Evolutionary conservation across 2,797 vertebrate genomes (phyloP).

Genomic region (Siniperca scherzeri): DNA sequence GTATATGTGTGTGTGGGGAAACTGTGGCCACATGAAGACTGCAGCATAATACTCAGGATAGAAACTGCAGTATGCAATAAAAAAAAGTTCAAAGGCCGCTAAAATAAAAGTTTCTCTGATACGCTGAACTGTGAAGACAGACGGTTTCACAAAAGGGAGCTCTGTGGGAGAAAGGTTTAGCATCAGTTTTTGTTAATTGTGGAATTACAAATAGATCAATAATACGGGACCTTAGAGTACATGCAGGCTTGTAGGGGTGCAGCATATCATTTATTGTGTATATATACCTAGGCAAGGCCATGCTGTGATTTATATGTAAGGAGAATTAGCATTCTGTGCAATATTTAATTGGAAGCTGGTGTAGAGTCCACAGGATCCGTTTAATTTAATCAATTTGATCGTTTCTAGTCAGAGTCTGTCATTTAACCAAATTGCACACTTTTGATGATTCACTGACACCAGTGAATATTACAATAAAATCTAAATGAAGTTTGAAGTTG

Average conservation of each 20-base stretch:
- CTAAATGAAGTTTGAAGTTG: conserved; percentile 30
- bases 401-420: conserved; percentile 39
- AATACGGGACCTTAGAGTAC: conserved; percentile 6
- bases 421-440: conserved; percentile 43
- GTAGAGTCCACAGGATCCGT: conserved; percentile 21
- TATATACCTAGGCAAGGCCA: neutral
- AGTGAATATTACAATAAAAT: conserved; percentile 25
- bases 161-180: neutral
- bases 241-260: neutral
- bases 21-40: neutral
- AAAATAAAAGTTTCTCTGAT: neutral
- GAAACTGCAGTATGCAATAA: neutral
- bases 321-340: conserved; percentile 31
- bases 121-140: neutral
- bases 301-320: conserved; percentile 22
- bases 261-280: conserved; percentile 18
- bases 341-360: conserved; percentile 39
- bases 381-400: conserved; percentile 42
- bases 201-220: conserved; percentile 32
- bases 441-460: conserved; percentile 43
- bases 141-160: conserved; percentile 5
- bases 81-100: neutral
- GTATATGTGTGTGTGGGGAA: neutral
- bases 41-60: conserved; percentile 4
- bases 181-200: conserved; percentile 8